phyloP scores from a whole-genome alignment of 2,888 invertebrate species.

The Polyploca ridens region DNA sequence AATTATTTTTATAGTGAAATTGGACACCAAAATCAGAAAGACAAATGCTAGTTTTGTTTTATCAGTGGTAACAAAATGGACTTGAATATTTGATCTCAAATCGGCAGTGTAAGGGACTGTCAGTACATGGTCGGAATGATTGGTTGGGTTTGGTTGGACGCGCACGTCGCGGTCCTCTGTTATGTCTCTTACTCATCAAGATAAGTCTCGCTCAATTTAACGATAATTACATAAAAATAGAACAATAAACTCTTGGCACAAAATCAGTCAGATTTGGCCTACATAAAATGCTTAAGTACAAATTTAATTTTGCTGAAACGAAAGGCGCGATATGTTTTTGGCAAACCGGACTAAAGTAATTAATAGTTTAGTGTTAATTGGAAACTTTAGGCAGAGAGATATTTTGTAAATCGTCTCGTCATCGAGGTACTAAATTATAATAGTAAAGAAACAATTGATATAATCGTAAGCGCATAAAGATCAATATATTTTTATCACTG shows the following conservation, averaged over 20 bases:
- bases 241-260: constrained; percentile 16
- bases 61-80: constrained; percentile 65
- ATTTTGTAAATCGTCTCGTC: constrained; percentile 67
- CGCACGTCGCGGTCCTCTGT: constrained; percentile 25
- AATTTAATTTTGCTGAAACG: constrained; percentile 46
- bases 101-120: constrained; percentile 50
- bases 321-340: constrained; percentile 16
- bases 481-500: constrained; percentile 80
- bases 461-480: constrained; percentile 58
- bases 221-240: constrained; percentile 17
- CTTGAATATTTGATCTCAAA: constrained; percentile 80
- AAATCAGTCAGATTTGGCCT: constrained; percentile 52
- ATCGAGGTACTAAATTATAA: constrained; percentile 57
- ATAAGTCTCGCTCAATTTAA: constrained; percentile 55
- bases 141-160: constrained; percentile 28
- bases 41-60: constrained; percentile 62
- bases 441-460: constrained; percentile 55
- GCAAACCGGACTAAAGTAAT: constrained; percentile 21
- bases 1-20: constrained; percentile 76
- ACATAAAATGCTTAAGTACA: constrained; percentile 66
- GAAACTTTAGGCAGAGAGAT: constrained; percentile 62
- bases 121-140: constrained; percentile 34
- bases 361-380: constrained; percentile 15
- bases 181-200: constrained; percentile 35
- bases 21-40: constrained; percentile 80